Evolutionary conservation across 2,113 vertebrate species (phyloP).

Genomic region (Chlorodrepanis virens): DNA sequence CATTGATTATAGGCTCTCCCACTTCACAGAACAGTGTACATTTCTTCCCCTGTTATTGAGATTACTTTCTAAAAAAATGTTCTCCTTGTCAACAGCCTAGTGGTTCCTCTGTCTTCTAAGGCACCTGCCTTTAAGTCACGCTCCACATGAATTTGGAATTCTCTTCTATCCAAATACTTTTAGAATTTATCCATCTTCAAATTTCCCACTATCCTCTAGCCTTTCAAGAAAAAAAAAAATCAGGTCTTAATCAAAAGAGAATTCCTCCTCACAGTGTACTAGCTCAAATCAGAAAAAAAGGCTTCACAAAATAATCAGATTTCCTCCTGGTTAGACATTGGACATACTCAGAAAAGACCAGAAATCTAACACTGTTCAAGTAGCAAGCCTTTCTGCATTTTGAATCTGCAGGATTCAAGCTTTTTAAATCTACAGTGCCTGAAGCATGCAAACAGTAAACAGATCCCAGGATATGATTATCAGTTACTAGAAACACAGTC

Average conservation of each 20-base stretch:
- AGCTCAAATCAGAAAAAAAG: neutral
- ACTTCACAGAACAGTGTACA: rapidly evolving
- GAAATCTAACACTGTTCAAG: neutral
- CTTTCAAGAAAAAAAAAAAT: neutral
- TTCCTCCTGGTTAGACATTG: neutral
- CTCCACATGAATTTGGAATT: neutral
- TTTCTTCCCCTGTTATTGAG: neutral
- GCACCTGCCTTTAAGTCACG: neutral
- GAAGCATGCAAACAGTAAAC: neutral
- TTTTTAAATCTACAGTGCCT: neutral
- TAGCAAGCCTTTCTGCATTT: neutral
- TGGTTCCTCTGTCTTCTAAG: neutral
- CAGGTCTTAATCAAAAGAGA: neutral
- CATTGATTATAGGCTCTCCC: neutral
- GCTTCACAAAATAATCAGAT: neutral
- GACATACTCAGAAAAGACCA: neutral
- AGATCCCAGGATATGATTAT: neutral
- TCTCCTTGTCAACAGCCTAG: neutral
- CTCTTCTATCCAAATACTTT: neutral
- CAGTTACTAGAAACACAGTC: neutral
- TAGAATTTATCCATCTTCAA: neutral
- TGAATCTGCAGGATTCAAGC: neutral
- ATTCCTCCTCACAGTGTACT: neutral
- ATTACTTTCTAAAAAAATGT: neutral
- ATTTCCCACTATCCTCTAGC: neutral